These are phyloP conservation scores for Chrysolina americana DNA, from an alignment of 2,888 invertebrate genomes.

Conservation along the genomic window DNA sequence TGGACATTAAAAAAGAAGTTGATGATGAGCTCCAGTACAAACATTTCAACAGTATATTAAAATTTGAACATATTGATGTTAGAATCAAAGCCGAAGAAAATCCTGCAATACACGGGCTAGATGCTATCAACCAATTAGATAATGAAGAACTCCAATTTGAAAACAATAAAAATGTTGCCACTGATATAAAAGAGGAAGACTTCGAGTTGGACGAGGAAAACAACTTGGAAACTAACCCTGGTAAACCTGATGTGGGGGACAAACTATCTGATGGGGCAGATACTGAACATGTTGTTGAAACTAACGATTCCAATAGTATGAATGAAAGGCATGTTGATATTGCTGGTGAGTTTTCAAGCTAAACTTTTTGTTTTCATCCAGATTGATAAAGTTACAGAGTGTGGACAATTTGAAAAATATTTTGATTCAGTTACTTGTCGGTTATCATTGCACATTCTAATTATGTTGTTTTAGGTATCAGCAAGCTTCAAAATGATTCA, in stretches of 20 bases:
- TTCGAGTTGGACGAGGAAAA: background rate
- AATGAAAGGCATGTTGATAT: no score
- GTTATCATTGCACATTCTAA: no score
- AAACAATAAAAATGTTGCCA: background rate
- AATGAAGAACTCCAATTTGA: slow-evolving; percentile 11
- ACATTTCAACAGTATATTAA: background rate
- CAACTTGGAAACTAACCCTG: background rate
- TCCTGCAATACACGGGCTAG: background rate
- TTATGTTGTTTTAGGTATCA: no score
- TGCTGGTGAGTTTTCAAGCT: no score
- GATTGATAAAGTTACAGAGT: no score
- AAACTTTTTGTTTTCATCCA: no score
- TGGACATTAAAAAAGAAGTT: background rate
- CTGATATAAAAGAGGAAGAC: background rate
- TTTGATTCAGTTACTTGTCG: no score
- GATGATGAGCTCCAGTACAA: background rate
- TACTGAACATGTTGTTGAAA: no score
- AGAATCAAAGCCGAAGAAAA: background rate
- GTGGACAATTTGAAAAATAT: no score
- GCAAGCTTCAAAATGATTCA: no score
- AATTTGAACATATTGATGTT: background rate
- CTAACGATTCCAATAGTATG: no score
- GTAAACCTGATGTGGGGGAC: background rate
- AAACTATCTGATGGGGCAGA: no score
- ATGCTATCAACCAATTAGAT: background rate